A percentile compares a stretch with the other conserved stretches of the same genome.
These are phyloP conservation scores for Drosophila saltans DNA, from an alignment of 1,140 invertebrate species.

Conservation along the genomic window DNA sequence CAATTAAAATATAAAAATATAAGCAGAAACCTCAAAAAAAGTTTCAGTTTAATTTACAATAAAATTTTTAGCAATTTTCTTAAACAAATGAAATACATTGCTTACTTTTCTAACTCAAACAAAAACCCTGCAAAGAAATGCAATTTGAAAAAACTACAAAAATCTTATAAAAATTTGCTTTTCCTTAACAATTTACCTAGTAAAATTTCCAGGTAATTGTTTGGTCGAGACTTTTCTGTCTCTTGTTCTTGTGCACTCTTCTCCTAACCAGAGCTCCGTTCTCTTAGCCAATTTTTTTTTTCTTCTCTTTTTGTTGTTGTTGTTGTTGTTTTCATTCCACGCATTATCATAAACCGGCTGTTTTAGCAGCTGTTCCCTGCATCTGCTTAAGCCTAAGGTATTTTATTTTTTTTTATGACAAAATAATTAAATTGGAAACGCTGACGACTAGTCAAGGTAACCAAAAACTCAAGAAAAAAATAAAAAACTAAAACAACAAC, in stretches of 20 bases:
- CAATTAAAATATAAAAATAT: too few relatives aligned
- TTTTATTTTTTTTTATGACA: conserved; percentile 39
- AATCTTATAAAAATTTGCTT: too few relatives aligned
- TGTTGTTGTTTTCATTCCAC: background rate
- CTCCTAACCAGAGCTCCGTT: background rate
- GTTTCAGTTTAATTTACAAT: too few relatives aligned
- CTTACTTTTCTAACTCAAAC: background rate
- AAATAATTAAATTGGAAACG: conserved; percentile 47
- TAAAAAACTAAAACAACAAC: too few relatives aligned
- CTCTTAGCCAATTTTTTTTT: background rate
- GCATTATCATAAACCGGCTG: conserved; percentile 50
- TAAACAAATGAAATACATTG: background rate
- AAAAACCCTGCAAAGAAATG: too few relatives aligned
- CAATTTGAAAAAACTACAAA: too few relatives aligned
- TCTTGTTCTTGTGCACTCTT: background rate
- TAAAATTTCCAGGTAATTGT: background rate
- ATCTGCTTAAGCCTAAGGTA: conserved; percentile 43
- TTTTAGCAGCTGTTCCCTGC: conserved; percentile 60
- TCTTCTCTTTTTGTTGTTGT: background rate
- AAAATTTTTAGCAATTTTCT: too few relatives aligned
- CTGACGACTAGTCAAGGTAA: conserved; percentile 11
- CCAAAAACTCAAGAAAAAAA: background rate
- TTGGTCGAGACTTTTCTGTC: background rate
- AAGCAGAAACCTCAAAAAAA: too few relatives aligned
- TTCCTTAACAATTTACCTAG: too few relatives aligned